phyloP scores from a whole-genome alignment of 2,113 vertebrate genomes.

The Falco punctatus region DNA sequence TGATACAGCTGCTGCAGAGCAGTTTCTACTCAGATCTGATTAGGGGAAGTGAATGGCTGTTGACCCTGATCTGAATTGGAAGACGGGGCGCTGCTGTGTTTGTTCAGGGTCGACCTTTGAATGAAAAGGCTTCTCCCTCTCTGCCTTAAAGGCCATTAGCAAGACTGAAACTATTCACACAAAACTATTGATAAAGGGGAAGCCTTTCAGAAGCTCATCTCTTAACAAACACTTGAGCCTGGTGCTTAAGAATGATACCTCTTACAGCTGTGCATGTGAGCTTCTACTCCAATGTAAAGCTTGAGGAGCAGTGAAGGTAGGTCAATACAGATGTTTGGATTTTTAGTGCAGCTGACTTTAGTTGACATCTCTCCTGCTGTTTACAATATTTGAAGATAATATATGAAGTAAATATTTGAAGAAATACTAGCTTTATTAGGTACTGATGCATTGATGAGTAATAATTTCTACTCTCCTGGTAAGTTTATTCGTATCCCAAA shows the following conservation, averaged over 20 bases:
- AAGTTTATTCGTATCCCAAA: neutral
- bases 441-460: neutral
- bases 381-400: neutral
- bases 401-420: neutral
- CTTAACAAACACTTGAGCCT: neutral
- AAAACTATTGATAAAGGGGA: neutral
- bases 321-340: neutral
- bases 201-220: neutral
- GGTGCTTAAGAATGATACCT: neutral
- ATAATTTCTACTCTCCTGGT: neutral
- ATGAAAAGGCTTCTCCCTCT: slow-evolving; percentile 4
- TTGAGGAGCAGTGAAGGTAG: neutral
- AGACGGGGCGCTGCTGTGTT: neutral
- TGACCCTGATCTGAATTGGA: neutral
- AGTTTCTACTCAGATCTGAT: neutral
- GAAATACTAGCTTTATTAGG: neutral
- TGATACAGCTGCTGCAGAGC: neutral
- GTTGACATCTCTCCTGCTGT: neutral
- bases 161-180: neutral
- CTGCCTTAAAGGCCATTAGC: slow-evolving; percentile 7
- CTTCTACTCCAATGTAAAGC: neutral
- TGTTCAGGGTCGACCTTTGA: neutral
- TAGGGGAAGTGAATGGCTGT: neutral
- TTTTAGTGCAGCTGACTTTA: neutral
- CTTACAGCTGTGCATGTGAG: neutral